These are phyloP conservation scores for Nematolebias whitei DNA, from an alignment of 2,113 vertebrate genomes.

Conservation along the genomic window DNA sequence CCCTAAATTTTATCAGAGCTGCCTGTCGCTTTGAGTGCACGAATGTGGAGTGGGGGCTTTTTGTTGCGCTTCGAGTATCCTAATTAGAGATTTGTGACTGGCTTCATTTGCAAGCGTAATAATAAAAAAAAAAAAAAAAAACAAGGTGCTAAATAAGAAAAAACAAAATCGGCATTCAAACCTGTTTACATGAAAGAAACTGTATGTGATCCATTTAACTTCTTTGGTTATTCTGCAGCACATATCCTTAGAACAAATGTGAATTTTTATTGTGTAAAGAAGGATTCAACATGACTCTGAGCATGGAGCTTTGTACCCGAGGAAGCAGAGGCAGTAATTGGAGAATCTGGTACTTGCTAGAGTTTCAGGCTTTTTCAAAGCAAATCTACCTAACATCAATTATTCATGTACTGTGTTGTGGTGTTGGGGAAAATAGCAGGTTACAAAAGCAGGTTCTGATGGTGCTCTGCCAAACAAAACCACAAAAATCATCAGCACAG, in stretches of 20 bases:
- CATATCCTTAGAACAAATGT: not conserved
- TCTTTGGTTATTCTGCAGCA: not conserved
- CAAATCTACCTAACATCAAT: conserved; percentile 49
- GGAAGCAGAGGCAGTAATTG: conserved; percentile 6
- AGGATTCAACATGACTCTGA: conserved; percentile 4
- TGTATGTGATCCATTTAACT: not conserved
- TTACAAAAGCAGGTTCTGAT: conserved; percentile 42
- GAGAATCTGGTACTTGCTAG: conserved; percentile 24
- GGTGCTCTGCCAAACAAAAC: conserved; percentile 28
- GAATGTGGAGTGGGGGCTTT: conserved; percentile 11
- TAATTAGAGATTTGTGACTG: conserved; percentile 41
- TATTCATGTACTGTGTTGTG: conserved; percentile 36
- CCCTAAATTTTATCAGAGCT: conserved; percentile 1
- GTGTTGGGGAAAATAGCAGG: conserved; percentile 28
- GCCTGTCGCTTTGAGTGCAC: conserved; percentile 15
- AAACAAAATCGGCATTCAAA: not conserved
- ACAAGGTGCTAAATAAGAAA: conserved; percentile 19
- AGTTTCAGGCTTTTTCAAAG: conserved; percentile 27
- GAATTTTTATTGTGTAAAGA: not conserved
- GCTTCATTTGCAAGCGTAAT: conserved; percentile 39
- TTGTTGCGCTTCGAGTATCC: conserved; percentile 33
- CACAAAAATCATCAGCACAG: conserved; percentile 35
- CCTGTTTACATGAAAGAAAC: conserved; percentile 6
- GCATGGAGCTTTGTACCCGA: conserved; percentile 2
- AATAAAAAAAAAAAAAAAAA: conserved; percentile 28